Evolutionary conservation across 92 coral and sea anemone species (phyloP).

Genomic region (Phymanthus crucifer): DNA sequence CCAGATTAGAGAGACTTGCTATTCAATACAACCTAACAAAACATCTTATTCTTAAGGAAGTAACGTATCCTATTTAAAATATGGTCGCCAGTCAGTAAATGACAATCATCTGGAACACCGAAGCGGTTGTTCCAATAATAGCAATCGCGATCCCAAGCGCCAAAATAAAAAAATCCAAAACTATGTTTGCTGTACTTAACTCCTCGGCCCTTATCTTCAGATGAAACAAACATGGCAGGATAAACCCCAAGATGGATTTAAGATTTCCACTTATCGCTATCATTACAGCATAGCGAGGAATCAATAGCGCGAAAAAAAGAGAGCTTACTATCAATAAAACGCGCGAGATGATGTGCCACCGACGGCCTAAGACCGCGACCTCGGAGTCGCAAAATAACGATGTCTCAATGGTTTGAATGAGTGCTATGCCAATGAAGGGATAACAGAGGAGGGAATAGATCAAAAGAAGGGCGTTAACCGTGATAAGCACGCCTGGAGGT

Average conservation of each 20-base stretch:
- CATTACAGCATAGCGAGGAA: conserved; percentile 57
- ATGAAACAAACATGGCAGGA: conserved; percentile 30
- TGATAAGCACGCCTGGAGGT: conserved; percentile 38
- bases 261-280: conserved; percentile 40
- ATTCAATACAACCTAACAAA: too few relatives aligned
- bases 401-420: conserved; percentile 50
- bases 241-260: conserved; percentile 20
- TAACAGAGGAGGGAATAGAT: conserved; percentile 50
- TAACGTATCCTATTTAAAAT: not conserved
- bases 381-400: conserved; percentile 27
- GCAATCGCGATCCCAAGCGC: conserved; percentile 27
- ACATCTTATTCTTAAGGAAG: too few relatives aligned
- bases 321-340: conserved; percentile 28
- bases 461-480: conserved; percentile 37
- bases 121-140: conserved; percentile 14
- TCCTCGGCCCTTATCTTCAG: conserved; percentile 21
- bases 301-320: conserved; percentile 32
- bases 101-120: conserved; percentile 8
- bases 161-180: conserved; percentile 20
- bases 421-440: conserved; percentile 42
- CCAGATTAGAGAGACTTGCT: too few relatives aligned
- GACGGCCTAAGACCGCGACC: not conserved
- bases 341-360: conserved; percentile 56
- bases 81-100: not conserved
- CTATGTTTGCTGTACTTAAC: not conserved